Percentiles rank a stretch among this genome's conserved stretches.
These are phyloP conservation scores for Hypomesus transpacificus DNA, from an alignment of 2,113 vertebrate species.

Conservation along the genomic window DNA sequence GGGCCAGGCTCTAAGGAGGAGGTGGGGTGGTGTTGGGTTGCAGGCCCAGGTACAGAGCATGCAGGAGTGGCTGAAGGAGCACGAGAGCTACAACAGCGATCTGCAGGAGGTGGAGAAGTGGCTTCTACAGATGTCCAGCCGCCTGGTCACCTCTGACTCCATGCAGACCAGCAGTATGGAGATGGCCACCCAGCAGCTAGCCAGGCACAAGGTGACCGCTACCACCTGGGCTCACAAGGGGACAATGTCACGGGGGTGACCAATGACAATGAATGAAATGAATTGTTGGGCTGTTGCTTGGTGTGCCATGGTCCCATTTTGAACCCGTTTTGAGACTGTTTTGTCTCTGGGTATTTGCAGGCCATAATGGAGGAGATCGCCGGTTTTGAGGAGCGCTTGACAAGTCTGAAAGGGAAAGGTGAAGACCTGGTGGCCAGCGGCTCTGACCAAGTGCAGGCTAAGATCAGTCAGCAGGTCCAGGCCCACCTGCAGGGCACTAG, in stretches of 20 bases:
- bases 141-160: constrained; percentile 84
- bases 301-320: neutral
- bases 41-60: constrained; percentile 79
- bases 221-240: no score
- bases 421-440: constrained; percentile 81
- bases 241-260: no score
- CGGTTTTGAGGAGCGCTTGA: constrained; percentile 88
- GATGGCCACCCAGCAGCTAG: constrained; percentile 88
- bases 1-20: neutral
- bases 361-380: constrained; percentile 97
- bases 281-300: neutral
- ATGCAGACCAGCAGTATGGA: constrained; percentile 84
- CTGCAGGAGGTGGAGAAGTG: constrained; percentile 93
- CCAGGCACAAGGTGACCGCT: constrained; percentile 87
- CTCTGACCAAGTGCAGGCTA: constrained; percentile 83
- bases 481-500: constrained; percentile 85
- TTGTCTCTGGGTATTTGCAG: constrained; percentile 57
- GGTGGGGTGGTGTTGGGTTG: neutral
- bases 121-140: constrained; percentile 92
- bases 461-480: constrained; percentile 84
- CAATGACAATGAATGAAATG: neutral
- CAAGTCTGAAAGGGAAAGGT: constrained; percentile 79
- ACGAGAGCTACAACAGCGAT: constrained; percentile 88
- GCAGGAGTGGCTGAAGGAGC: constrained; percentile 84
- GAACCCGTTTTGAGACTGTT: neutral